Conservation (phyloP, 92 coral and sea anemone species). For the Micromussa lordhowensis region DNA sequence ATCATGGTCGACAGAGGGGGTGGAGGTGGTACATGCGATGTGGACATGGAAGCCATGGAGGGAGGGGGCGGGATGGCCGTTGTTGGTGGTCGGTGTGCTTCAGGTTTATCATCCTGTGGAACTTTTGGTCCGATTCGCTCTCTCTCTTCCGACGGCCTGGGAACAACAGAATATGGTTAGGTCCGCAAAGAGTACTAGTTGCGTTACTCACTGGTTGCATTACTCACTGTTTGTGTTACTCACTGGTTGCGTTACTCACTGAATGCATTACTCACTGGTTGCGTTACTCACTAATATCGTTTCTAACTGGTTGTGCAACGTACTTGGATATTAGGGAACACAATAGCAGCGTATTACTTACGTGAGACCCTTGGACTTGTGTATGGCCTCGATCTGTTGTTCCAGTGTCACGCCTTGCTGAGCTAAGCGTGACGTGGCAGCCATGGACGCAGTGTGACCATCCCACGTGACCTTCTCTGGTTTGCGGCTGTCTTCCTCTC, state of each 20-base stretch:
- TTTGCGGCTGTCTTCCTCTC: constrained; percentile 91
- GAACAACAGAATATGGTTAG: not conserved
- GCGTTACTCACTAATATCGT: too few relatives aligned
- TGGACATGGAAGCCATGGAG: constrained; percentile 46
- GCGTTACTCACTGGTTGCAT: not conserved
- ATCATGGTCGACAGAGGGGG: constrained; percentile 80
- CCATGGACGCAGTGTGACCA: constrained; percentile 98
- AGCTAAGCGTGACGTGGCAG: constrained; percentile 97
- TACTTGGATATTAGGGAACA: too few relatives aligned
- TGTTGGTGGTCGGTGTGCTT: constrained; percentile 36
- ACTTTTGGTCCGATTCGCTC: constrained; percentile 97
- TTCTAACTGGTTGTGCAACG: not conserved
- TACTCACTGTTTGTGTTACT: too few relatives aligned
- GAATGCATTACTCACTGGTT: too few relatives aligned
- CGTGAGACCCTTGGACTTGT: constrained; percentile 97
- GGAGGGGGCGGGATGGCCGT: constrained; percentile 81
- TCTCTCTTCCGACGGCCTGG: constrained; percentile 90
- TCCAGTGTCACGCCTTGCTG: constrained; percentile 96
- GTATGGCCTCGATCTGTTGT: constrained; percentile 98
- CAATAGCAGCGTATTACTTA: constrained; percentile 43
- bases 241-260: not conserved
- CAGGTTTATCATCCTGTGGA: constrained; percentile 65
- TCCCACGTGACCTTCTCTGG: constrained; percentile 99
- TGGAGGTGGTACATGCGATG: constrained; percentile 74
- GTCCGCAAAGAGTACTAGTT: not conserved